Evolutionary conservation across 2,797 vertebrate species (phyloP).

Genomic region (Cynodonichthys magdalenae): DNA sequence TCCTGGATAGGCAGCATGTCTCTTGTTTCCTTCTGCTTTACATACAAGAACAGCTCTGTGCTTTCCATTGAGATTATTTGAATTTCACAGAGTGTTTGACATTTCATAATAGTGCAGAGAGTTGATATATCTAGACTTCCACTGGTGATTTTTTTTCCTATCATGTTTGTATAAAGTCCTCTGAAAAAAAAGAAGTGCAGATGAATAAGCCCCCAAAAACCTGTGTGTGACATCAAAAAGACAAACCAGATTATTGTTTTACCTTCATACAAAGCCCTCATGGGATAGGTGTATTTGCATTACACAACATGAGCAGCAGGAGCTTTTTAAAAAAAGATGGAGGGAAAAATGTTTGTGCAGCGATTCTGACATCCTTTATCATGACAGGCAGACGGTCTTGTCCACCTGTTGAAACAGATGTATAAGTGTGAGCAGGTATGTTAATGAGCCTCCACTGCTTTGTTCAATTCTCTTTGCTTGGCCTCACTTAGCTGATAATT

Average conservation of each 20-base stretch:
- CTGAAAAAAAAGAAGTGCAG: conserved; percentile 28
- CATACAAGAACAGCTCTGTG: conserved; percentile 60
- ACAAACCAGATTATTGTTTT: conserved; percentile 62
- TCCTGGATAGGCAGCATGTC: conserved; percentile 42
- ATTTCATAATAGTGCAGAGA: conserved; percentile 67
- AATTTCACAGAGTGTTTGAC: conserved; percentile 76
- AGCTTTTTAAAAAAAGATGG: conserved; percentile 12
- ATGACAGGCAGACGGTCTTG: conserved; percentile 18
- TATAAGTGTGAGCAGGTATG: conserved; percentile 4
- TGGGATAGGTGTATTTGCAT: conserved; percentile 47
- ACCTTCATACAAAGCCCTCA: conserved; percentile 32
- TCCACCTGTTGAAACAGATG: conserved; percentile 34
- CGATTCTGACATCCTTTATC: conserved; percentile 22
- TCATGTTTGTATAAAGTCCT: conserved; percentile 67
- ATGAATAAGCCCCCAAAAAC: conserved; percentile 49
- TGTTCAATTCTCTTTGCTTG: conserved; percentile 21
- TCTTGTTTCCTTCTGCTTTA: conserved; percentile 67
- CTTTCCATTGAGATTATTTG: conserved; percentile 72
- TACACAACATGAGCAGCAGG: conserved; percentile 34
- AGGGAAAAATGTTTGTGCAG: conserved; percentile 36
- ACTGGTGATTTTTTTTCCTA: conserved; percentile 34
- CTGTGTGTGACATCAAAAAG: conserved; percentile 51
- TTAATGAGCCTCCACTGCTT: conserved; percentile 28
- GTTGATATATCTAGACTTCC: conserved; percentile 60
- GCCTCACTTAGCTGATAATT: conserved; percentile 18